These are phyloP conservation scores for Gobiocypris rarus DNA, from an alignment of 2,113 vertebrate genomes.

Conservation along the genomic window DNA sequence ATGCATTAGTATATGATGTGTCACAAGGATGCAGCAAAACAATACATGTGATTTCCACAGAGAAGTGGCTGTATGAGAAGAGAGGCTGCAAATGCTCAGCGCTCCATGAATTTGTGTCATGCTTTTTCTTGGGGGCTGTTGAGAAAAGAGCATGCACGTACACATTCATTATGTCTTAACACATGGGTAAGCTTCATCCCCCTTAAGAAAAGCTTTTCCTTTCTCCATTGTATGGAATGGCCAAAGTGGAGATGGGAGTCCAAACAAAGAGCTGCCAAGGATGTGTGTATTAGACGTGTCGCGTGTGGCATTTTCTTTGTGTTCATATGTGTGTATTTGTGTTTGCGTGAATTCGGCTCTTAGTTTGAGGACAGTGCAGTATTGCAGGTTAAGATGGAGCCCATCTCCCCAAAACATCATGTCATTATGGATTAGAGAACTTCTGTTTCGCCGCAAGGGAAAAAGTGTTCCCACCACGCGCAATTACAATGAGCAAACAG, in stretches of 20 bases:
- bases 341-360: constrained; percentile 14
- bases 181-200: constrained; percentile 59
- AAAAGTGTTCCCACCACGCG: constrained; percentile 71
- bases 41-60: constrained; percentile 18
- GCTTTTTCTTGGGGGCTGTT: constrained; percentile 52
- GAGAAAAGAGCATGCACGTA: constrained; percentile 43
- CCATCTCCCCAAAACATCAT: constrained; percentile 57
- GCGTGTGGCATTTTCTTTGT: background rate
- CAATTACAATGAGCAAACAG: constrained; percentile 88
- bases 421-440: constrained; percentile 85
- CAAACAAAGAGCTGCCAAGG: constrained; percentile 38
- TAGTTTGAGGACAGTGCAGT: constrained; percentile 50
- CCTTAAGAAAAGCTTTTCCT: constrained; percentile 17
- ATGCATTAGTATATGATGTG: background rate
- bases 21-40: background rate
- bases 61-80: constrained; percentile 3
- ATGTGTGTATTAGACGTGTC: constrained; percentile 33
- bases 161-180: constrained; percentile 61
- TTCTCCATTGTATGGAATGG: background rate
- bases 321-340: constrained; percentile 9
- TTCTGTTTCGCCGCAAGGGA: constrained; percentile 70
- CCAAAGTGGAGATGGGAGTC: constrained; percentile 7
- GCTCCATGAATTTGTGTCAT: constrained; percentile 49
- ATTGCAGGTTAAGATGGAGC: constrained; percentile 64
- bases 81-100: constrained; percentile 34